phyloP scores from a whole-genome alignment of 2,113 vertebrate species.

The Oreocharis arfaki region DNA sequence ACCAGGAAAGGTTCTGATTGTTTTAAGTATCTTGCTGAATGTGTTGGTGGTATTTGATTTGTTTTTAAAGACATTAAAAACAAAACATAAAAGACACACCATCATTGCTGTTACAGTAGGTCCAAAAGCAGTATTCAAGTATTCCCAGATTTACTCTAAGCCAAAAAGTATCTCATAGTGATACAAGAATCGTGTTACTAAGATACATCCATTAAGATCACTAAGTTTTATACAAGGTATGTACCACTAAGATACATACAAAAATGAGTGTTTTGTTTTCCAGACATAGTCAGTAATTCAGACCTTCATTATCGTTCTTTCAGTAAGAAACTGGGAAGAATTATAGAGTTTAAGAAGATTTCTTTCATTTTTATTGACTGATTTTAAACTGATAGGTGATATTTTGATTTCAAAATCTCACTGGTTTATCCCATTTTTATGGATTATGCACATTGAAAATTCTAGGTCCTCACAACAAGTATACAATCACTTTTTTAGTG shows the following conservation, averaged over 20 bases:
- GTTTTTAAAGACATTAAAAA: not conserved
- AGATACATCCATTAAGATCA: not conserved
- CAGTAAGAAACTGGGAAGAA: not conserved
- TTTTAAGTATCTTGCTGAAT: not conserved
- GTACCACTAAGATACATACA: not conserved
- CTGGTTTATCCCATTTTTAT: not conserved
- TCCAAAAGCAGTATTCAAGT: not conserved
- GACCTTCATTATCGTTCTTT: not conserved
- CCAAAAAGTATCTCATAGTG: not conserved
- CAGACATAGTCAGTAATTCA: not conserved
- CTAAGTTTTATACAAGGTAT: not conserved
- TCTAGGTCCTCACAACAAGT: not conserved
- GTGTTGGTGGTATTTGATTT: not conserved
- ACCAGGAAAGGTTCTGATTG: not conserved
- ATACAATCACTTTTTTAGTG: not conserved
- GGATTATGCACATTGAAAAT: not conserved
- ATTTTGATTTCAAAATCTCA: not conserved
- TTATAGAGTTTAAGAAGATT: not conserved
- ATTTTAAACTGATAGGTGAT: not conserved
- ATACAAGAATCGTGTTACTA: not conserved
- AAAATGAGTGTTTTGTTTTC: not conserved
- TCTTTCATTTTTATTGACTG: not conserved
- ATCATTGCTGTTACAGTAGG: not conserved
- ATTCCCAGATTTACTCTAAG: not conserved
- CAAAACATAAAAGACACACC: too few species aligned